Evolutionary conservation across 1,140 invertebrate genomes (phyloP), one percentile per base, ranked within the genome.

Genomic region (Drosophila chauvacae): DNA sequence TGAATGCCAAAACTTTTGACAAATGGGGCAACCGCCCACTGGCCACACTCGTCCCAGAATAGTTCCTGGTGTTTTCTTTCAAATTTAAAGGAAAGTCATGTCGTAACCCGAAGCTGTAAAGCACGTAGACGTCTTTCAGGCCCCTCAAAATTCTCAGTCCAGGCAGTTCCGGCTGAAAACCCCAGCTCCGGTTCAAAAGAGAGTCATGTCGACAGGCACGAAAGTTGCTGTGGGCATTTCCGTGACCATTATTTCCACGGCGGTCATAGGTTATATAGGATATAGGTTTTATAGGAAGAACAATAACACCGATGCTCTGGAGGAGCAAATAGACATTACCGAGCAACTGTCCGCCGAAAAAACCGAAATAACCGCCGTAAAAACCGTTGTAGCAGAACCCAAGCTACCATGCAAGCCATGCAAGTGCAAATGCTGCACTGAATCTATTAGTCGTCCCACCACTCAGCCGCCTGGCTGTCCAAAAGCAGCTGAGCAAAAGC

Each of bases 241-340:
- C 2, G 71, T 83, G n/a, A 53, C 70, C 16, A 68, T 23, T 23
- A 23, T 93, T 41, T 93, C 95, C 14, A 42, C 91, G 2, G 93
- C 94, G 16, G 95, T 94, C 77, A 23, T 23, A 23, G 23, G 23
- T 23, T 23, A 23, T 23, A 23, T 23, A 23, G 23, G 23, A 23
- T 23, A 23, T 23, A 3, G 23, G 23, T 2, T 23, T 23, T 23
- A 23, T 23, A 23, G 95, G 37, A 96, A 96, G 93, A 94, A 94
- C 41, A 95, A 97, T 92, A 97, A 97, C 91, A 61, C 95, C 0
- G 95, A 95, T 79, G 81, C 94, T 44, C 91, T 97, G 47, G 94
- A 96, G 88, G 94, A 96, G 91, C 96, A 97, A 92, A 94, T 94
- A 69, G 95, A 96, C 85, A 93, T 97, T 42, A 94, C 94, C 9